Percentiles rank a stretch among this genome's conserved stretches.
Evolutionary conservation across 2,113 vertebrate species (phyloP).

Genomic region (Antechinus stuartii): DNA sequence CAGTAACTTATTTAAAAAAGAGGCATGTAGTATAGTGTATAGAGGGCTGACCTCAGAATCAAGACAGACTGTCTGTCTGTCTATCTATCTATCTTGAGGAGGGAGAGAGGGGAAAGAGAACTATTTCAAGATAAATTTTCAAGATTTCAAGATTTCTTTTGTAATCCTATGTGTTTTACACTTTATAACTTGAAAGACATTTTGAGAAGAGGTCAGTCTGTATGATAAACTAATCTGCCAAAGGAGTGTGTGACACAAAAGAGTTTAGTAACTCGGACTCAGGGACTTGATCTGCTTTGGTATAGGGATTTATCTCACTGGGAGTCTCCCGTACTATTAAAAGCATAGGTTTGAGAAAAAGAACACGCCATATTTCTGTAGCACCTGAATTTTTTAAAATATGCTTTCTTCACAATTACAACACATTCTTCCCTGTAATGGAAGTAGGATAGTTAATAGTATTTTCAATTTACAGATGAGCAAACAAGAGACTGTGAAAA

Average conservation of each 20-base stretch:
- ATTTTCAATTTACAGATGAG: neutral
- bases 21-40: neutral
- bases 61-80: neutral
- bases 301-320: neutral
- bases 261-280: neutral
- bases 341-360: too few species aligned
- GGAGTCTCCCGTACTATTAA: neutral
- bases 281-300: neutral
- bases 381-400: neutral
- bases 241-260: neutral
- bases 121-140: neutral
- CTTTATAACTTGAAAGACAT: neutral
- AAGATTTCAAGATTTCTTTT: neutral
- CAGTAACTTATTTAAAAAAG: neutral
- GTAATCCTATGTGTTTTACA: neutral
- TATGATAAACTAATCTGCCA: neutral
- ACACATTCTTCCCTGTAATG: neutral
- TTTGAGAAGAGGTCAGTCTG: neutral
- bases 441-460: neutral
- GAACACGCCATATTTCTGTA: too few species aligned
- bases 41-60: neutral
- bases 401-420: neutral
- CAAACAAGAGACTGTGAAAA: too few species aligned
- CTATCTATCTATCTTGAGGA: too few species aligned
- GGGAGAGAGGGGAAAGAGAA: too few species aligned